A percentile compares a stretch with the other conserved stretches of the same genome.
These are phyloP conservation scores for Mycteria americana DNA, from an alignment of 2,797 vertebrate species.

Conservation along the genomic window DNA sequence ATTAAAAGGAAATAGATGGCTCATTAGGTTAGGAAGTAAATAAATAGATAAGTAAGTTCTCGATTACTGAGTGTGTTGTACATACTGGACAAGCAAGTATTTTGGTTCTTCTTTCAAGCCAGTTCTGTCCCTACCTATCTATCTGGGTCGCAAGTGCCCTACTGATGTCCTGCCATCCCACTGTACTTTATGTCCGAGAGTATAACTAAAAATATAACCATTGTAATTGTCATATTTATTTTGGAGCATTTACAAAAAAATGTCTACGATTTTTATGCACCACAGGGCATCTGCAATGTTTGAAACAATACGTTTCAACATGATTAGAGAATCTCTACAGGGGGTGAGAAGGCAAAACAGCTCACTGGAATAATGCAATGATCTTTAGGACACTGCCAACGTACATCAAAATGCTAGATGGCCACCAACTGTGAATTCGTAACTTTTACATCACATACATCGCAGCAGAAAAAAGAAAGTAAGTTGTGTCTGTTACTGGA, in stretches of 20 bases:
- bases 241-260: conserved; percentile 9
- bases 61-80: accelerated
- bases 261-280: neutral
- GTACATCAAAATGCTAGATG: neutral
- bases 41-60: neutral
- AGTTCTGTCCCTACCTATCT: neutral
- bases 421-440: neutral
- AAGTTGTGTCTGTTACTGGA: neutral
- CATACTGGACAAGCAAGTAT: neutral
- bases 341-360: neutral
- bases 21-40: neutral
- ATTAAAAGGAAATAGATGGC: neutral
- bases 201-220: neutral
- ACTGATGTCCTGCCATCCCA: neutral
- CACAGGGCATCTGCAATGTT: conserved; percentile 1
- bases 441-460: neutral
- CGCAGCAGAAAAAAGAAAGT: neutral
- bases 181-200: neutral
- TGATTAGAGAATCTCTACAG: conserved; percentile 11
- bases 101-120: neutral
- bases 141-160: neutral
- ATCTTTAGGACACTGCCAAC: conserved; percentile 10
- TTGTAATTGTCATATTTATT: conserved; percentile 17
- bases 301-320: conserved; percentile 26
- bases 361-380: conserved; percentile 39